Percentiles rank a stretch among this genome's conserved stretches.
phyloP scores from a whole-genome alignment of 2,113 vertebrate genomes.

The Elgaria multicarinata region DNA sequence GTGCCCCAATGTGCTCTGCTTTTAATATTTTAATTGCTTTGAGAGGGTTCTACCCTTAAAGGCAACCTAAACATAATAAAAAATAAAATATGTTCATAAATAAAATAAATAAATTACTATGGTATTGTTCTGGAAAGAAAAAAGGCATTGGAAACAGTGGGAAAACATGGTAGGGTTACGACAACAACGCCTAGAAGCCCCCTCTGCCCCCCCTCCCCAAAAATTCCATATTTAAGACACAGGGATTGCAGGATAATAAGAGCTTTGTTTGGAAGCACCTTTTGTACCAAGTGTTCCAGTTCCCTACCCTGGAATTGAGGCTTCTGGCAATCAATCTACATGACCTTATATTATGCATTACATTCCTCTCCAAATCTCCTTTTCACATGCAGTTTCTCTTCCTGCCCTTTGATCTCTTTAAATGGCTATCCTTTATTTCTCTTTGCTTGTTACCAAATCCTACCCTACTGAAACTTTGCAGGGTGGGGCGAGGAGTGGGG shows the following conservation, averaged over 20 bases:
- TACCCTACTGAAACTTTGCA: background rate
- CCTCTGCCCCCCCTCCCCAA: background rate
- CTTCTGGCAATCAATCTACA: background rate
- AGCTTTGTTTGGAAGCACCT: background rate
- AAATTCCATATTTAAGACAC: background rate
- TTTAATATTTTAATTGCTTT: no score
- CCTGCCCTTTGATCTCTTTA: no score
- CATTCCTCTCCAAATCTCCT: background rate
- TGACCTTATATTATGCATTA: background rate
- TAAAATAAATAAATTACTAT: no score
- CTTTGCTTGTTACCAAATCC: background rate
- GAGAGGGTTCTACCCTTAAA: no score
- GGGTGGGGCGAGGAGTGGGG: background rate
- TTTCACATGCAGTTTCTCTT: background rate
- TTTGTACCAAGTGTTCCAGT: background rate
- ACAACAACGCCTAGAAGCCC: no score
- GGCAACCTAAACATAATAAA: no score
- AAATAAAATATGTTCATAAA: no score
- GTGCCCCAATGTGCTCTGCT: no score
- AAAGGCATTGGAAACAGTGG: no score
- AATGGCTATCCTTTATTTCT: background rate
- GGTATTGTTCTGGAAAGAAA: no score
- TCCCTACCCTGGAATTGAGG: background rate
- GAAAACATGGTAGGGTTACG: no score
- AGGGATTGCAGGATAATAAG: background rate